Conservation (phyloP, 2,888 invertebrate genomes). For the Eremobia ochroleuca region DNA sequence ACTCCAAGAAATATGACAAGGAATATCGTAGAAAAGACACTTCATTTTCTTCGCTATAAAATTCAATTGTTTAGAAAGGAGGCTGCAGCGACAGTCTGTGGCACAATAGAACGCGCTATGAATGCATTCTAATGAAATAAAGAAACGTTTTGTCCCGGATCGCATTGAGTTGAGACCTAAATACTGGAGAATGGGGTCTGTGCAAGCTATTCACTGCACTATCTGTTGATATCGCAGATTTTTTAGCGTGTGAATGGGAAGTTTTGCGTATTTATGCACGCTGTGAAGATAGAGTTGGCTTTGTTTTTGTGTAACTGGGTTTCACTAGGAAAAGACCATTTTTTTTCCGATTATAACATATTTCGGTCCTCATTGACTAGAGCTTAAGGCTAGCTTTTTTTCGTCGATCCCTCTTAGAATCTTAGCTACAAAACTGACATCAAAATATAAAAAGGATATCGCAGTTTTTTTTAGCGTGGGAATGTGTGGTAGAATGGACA, state of each 20-base stretch:
- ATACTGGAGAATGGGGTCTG: constrained; percentile 73
- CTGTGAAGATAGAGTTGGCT: constrained; percentile 1
- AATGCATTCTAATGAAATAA: constrained; percentile 86
- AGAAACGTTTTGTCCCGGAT: constrained; percentile 82
- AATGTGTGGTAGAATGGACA: too few species aligned
- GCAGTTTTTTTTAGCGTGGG: constrained; percentile 58
- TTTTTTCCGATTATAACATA: neutral
- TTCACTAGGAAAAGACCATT: neutral
- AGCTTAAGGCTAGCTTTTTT: neutral
- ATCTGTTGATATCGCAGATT: constrained; percentile 69
- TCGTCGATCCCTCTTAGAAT: neutral
- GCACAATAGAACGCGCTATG: constrained; percentile 74
- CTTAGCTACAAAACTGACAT: neutral
- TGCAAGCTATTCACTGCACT: constrained; percentile 71
- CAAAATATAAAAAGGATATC: constrained; percentile 45
- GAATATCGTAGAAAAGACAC: constrained; percentile 58
- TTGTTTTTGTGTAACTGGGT: constrained; percentile 5
- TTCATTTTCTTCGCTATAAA: constrained; percentile 68
- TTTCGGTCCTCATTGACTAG: neutral
- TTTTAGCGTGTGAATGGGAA: constrained; percentile 58
- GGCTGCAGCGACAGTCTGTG: constrained; percentile 69
- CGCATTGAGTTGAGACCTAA: constrained; percentile 79
- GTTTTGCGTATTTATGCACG: constrained; percentile 29
- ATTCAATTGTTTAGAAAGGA: constrained; percentile 76
- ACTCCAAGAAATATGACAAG: constrained; percentile 58